These are phyloP conservation scores for Eupelmus urozonus DNA, from an alignment of 2,888 invertebrate genomes.

Conservation along the genomic window DNA sequence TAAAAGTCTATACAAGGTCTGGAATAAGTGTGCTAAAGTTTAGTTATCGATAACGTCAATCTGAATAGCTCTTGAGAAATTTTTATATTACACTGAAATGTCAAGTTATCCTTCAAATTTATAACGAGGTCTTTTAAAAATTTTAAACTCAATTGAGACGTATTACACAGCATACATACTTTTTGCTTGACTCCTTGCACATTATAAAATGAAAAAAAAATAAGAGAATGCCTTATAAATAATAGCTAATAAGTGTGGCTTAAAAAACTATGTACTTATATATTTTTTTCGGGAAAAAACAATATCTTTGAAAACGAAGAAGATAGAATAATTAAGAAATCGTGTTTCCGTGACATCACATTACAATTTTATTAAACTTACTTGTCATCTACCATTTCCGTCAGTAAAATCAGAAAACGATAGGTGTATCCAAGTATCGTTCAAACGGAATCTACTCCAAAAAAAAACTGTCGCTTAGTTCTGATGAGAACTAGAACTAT, in stretches of 20 bases:
- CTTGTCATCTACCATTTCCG: constrained; percentile 58
- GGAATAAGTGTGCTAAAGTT: too few relatives aligned
- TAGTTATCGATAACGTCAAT: too few relatives aligned
- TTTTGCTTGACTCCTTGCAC: constrained; percentile 6
- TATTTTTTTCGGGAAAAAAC: constrained; percentile 8
- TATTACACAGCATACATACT: neutral
- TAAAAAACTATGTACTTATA: constrained; percentile 14
- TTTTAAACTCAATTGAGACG: too few relatives aligned
- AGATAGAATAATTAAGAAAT: constrained; percentile 36
- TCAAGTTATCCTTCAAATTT: too few relatives aligned
- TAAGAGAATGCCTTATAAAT: constrained; percentile 4
- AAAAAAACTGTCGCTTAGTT: constrained; percentile 58
- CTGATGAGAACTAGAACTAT: constrained; percentile 47
- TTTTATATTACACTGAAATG: too few relatives aligned
- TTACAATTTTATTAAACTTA: constrained; percentile 53
- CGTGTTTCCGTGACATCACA: constrained; percentile 48
- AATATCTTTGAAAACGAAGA: constrained; percentile 26
- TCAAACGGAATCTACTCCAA: constrained; percentile 58
- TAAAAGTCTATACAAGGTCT: too few relatives aligned
- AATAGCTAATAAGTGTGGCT: constrained; percentile 11
- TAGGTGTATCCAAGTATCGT: constrained; percentile 58
- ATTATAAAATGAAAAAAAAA: neutral
- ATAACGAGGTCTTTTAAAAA: too few relatives aligned
- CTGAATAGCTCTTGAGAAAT: too few relatives aligned
- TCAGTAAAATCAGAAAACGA: constrained; percentile 56